Conservation (phyloP, 2,888 invertebrate genomes). For the Mylabris sibirica region DNA sequence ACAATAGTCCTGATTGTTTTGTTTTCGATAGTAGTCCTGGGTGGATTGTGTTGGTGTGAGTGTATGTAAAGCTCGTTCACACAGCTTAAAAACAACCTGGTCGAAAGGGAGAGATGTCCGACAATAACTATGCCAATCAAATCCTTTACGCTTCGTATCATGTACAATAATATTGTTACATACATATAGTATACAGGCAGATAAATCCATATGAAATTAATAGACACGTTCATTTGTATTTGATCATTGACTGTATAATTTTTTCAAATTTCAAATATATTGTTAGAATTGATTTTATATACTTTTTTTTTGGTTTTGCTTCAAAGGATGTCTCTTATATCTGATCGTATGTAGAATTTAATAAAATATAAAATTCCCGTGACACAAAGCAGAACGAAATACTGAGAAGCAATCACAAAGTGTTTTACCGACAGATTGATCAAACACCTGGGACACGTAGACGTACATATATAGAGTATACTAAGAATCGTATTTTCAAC, state of each 20-base stretch:
- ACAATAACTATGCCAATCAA: conserved; percentile 52
- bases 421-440: conserved; percentile 52
- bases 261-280: background rate
- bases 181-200: conserved; percentile 27
- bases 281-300: background rate
- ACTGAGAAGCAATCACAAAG: conserved; percentile 49
- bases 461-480: conserved; percentile 1
- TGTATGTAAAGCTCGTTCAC: conserved; percentile 30
- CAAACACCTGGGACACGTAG: conserved; percentile 52
- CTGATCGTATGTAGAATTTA: conserved; percentile 17
- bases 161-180: conserved; percentile 30
- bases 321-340: background rate
- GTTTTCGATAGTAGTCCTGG: conserved; percentile 23
- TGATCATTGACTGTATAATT: conserved; percentile 18
- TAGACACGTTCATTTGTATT: conserved; percentile 35
- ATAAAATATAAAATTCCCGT: conserved; percentile 39
- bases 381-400: conserved; percentile 41
- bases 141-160: conserved; percentile 50
- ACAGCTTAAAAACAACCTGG: conserved; percentile 33
- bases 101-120: conserved; percentile 35
- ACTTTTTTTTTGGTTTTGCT: background rate
- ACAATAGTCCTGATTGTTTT: conserved; percentile 45
- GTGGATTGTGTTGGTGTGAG: conserved; percentile 23
- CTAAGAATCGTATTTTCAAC: conserved; percentile 41
- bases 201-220: conserved; percentile 40